These are phyloP conservation scores for Oscheius myriophilus DNA, from an alignment of 2,888 invertebrate genomes.

Conservation along the genomic window DNA sequence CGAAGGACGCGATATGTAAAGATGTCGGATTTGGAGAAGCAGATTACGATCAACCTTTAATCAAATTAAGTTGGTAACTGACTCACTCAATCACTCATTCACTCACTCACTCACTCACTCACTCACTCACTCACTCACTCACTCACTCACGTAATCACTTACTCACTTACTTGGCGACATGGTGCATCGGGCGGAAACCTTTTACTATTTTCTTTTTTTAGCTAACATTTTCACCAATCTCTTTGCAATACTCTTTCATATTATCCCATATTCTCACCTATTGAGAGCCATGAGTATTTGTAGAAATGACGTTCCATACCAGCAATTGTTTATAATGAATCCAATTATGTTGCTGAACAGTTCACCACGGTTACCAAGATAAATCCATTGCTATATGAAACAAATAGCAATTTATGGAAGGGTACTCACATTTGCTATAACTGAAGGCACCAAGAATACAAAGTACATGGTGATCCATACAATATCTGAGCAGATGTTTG, in stretches of 20 bases:
- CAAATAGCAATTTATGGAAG: not conserved
- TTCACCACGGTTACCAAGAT: constrained; percentile 15
- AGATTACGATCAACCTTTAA: constrained; percentile 17
- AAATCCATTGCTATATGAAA: constrained; percentile 14
- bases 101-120: too few relatives aligned
- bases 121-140: too few relatives aligned
- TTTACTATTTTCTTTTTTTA: not conserved
- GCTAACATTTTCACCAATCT: not conserved
- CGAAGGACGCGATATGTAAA: constrained; percentile 21
- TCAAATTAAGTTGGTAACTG: not conserved
- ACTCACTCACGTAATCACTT: too few relatives aligned
- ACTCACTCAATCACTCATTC: not conserved
- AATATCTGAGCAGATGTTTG: constrained; percentile 21
- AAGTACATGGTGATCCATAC: constrained; percentile 26
- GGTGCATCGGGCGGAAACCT: too few relatives aligned
- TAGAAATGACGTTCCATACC: constrained; percentile 21
- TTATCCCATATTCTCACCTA: not conserved
- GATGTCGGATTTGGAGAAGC: constrained; percentile 24
- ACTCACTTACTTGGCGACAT: too few relatives aligned
- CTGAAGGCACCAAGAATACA: constrained; percentile 16
- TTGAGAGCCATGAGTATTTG: constrained; percentile 22
- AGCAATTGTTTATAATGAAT: constrained; percentile 23
- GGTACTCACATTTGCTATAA: constrained; percentile 11
- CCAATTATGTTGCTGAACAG: constrained; percentile 23
- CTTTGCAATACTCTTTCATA: not conserved